Percentiles rank a stretch among this genome's conserved stretches.
These are phyloP conservation scores for Thaumatotibia leucotreta DNA, from an alignment of 1,140 invertebrate species.

Conservation along the genomic window DNA sequence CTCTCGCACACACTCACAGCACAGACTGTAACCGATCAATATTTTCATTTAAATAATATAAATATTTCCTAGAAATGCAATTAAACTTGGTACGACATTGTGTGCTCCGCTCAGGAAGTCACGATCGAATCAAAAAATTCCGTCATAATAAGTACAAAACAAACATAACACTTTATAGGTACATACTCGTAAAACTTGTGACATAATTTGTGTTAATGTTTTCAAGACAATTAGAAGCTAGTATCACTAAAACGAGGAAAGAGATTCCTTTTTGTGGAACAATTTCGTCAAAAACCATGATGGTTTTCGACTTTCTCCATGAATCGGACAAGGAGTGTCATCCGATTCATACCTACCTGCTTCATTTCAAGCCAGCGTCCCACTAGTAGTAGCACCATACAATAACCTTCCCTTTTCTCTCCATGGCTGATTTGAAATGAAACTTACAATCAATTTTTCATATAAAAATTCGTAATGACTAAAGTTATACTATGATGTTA, in stretches of 20 bases:
- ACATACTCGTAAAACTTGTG: slow-evolving; percentile 64
- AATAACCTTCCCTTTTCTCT: slow-evolving; percentile 22
- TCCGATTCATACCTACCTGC: slow-evolving; percentile 61
- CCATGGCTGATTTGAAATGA: slow-evolving; percentile 64
- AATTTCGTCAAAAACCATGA: slow-evolving; percentile 36
- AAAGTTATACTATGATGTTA: slow-evolving; percentile 38
- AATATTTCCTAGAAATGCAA: slow-evolving; percentile 73
- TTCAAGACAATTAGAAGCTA: slow-evolving; percentile 71
- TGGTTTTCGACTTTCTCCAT: slow-evolving; percentile 40
- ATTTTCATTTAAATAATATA: slow-evolving; percentile 71
- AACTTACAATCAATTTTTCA: slow-evolving; percentile 43
- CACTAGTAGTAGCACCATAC: slow-evolving; percentile 51
- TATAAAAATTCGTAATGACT: slow-evolving; percentile 35
- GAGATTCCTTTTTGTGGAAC: slow-evolving; percentile 61
- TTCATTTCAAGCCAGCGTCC: slow-evolving; percentile 65
- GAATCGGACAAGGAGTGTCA: slow-evolving; percentile 67
- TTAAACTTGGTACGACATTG: slow-evolving; percentile 70
- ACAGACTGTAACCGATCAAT: slow-evolving; percentile 58
- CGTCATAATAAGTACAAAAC: slow-evolving; percentile 63
- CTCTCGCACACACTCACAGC: slow-evolving; percentile 67
- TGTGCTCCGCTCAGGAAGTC: slow-evolving; percentile 31
- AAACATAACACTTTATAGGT: slow-evolving; percentile 68
- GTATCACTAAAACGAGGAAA: slow-evolving; percentile 74
- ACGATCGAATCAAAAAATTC: slow-evolving; percentile 48
- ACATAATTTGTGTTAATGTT: slow-evolving; percentile 67